Base-by-base conservation (phyloP, 1,140 invertebrate species). In the Drosophila pseudoananassae region DNA sequence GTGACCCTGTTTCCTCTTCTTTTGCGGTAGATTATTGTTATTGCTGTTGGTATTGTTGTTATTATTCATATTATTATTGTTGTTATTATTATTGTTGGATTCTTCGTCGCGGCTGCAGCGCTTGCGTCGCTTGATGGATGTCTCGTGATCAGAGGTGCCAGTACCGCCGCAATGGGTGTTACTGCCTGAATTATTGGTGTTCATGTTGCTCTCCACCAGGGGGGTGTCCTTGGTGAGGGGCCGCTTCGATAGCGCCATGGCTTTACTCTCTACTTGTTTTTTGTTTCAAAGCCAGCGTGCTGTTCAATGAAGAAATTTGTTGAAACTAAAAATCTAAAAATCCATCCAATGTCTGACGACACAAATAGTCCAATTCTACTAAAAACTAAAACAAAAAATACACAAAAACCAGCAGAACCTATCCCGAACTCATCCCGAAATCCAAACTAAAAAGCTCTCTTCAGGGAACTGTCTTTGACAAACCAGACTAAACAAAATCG, bases 51-150 rank as follows among this genome's bases (percentile, higher is more conserved):
- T 25, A 29, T 92, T 91, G 20, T 94, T 93, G 3, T 92, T 94
- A 33, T 71, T 95, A 94, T 88, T 95, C 94, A 69, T 95, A 94
- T 3, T 94, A 94, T 64, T 95, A 38, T 33, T 36, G 12, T 12
- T 36, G 4, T 87, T 84, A 17, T 49, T 76, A 29, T 36, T 74
- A 57, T 33, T 51, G 33, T 71, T 27, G 1, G 80, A 46, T 40
- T 91, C 91, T 20, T 92, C 91, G 58, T 92, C 91, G 51, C 91
- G 89, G 65, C 83, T 90, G 66, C 78, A 82, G 12, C 91, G 90
- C 40, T 92, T 92, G 69, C 91, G 85, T 36, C 91, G 78, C 46
- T 92, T 92, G 27, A 91, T 71, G 5, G 78, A 73, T 50, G 91
- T 81, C 36, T 92, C 83, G 17, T 90, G 85, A 5, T 91, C 88